Evolutionary conservation across 2,113 vertebrate genomes (phyloP).

Genomic region (Pygoscelis adeliae): DNA sequence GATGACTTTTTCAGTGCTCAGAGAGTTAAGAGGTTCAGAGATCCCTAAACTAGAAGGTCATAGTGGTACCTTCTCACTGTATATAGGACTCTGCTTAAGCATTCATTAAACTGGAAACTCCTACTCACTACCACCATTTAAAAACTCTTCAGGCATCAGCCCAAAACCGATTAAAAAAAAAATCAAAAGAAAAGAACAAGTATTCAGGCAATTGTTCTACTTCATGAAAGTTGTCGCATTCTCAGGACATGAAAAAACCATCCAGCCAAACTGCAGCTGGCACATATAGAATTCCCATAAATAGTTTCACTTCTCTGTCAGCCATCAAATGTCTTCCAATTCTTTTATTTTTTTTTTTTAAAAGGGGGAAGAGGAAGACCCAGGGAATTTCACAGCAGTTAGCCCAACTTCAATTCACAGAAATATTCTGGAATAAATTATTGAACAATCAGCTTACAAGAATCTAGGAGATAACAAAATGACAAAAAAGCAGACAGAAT

Average conservation of each 20-base stretch:
- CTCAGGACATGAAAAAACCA: not conserved
- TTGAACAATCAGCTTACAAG: not conserved
- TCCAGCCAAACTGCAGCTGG: not conserved
- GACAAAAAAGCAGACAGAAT: not conserved
- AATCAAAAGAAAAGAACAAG: not conserved
- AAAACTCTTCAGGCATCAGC: not conserved
- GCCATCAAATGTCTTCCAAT: not conserved
- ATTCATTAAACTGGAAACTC: not conserved
- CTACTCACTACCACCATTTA: not conserved
- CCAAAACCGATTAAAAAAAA: not conserved
- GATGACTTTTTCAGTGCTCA: not conserved
- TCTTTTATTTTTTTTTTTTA: not conserved
- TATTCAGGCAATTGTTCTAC: not conserved
- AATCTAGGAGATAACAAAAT: not conserved
- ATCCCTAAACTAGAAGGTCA: not conserved
- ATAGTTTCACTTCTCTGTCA: not conserved
- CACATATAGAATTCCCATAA: not conserved
- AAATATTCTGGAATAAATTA: not conserved
- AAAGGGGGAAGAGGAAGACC: not conserved
- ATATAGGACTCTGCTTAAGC: not conserved
- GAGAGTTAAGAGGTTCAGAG: not conserved
- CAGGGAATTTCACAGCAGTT: not conserved
- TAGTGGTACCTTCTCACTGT: not conserved
- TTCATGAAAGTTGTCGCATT: not conserved
- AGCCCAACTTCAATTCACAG: not conserved